Base-by-base conservation (phyloP, 1,140 invertebrate genomes). In the Solen grandis region DNA sequence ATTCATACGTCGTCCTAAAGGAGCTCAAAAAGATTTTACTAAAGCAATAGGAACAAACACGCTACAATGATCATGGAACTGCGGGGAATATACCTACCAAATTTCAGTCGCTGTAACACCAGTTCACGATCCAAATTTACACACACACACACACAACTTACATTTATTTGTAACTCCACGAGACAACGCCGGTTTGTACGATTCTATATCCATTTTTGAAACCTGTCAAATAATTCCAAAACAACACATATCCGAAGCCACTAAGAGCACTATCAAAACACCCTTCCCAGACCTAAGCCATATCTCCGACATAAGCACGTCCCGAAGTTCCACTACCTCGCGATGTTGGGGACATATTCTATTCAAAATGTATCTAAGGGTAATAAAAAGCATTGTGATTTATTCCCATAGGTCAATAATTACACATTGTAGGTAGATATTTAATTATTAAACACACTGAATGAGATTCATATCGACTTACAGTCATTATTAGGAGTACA, bases 151-250 rank as follows among this genome's bases (percentile, higher is more conserved):
- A 66, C 62, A 5, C 16, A 13, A 72, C 68, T 72, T 72, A 72
- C 68, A 76, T 38, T 60, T 66, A 22, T 38, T 66, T 5, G 74
- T 76, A 1, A 76, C 31, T 8, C 62, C 74, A n/a, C 74, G 60
- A n/a, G 74, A 76, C 4, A 76, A 8, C 0, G 72, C 66, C 22
- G 27, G 41, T 36, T 54, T 54, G 2, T 54, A 16, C 5, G 50
- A 70, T 55, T 66, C 59, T 63, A 57, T 33, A 5, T 70, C 68
- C 50, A 50, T 55, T 5, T 10, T 36, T 41, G 16, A 3, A 16
- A 5, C 50, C 29, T 5, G 25, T 63, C 35, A 1, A n/a, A 35
- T 63, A 36, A 36, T 63, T 31, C 41, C n/a, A 36, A n/a, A 31
- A 63, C 38, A 10, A 66, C 50, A 63, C 50, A 66, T 66, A 41